Conservation (phyloP, 2,888 invertebrate genomes). For the Tenthredo distinguenda region DNA sequence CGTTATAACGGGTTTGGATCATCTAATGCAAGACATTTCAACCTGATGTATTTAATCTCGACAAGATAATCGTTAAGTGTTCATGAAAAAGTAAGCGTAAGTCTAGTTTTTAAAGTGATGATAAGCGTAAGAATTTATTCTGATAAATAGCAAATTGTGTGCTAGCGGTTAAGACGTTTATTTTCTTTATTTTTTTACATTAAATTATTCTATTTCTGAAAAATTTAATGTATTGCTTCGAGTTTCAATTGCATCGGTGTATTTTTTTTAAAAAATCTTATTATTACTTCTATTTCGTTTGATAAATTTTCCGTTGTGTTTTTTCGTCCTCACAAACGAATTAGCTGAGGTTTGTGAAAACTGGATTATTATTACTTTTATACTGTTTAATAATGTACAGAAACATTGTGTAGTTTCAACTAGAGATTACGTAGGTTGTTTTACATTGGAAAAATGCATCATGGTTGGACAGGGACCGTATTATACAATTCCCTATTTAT, state of each 20-base stretch:
- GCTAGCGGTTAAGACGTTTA: slow-evolving; percentile 1
- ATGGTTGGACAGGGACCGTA: slow-evolving; percentile 37
- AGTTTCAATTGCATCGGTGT: background rate
- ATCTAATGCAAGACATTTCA: slow-evolving; percentile 49
- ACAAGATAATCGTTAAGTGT: slow-evolving; percentile 60
- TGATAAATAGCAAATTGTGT: slow-evolving; percentile 34
- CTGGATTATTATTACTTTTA: slow-evolving; percentile 22
- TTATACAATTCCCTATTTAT: slow-evolving; percentile 11
- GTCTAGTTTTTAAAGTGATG: background rate
- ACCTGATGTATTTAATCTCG: slow-evolving; percentile 59
- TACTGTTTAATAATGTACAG: slow-evolving; percentile 36
- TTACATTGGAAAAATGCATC: slow-evolving; percentile 26
- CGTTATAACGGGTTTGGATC: slow-evolving; percentile 18
- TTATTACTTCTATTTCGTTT: background rate
- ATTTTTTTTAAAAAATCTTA: background rate
- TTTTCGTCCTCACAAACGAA: background rate
- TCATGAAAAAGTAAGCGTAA: slow-evolving; percentile 57
- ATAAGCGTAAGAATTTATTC: slow-evolving; percentile 43
- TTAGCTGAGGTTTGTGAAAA: slow-evolving; percentile 27
- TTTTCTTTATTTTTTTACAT: background rate
- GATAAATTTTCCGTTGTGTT: background rate
- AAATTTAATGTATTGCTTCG: slow-evolving; percentile 12
- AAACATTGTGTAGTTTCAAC: slow-evolving; percentile 35
- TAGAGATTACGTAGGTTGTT: slow-evolving; percentile 11
- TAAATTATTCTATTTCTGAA: background rate